A percentile compares a stretch with the other conserved stretches of the same genome.
Conservation (phyloP, 2,113 vertebrate genomes). For the Urocitellus parryii region DNA sequence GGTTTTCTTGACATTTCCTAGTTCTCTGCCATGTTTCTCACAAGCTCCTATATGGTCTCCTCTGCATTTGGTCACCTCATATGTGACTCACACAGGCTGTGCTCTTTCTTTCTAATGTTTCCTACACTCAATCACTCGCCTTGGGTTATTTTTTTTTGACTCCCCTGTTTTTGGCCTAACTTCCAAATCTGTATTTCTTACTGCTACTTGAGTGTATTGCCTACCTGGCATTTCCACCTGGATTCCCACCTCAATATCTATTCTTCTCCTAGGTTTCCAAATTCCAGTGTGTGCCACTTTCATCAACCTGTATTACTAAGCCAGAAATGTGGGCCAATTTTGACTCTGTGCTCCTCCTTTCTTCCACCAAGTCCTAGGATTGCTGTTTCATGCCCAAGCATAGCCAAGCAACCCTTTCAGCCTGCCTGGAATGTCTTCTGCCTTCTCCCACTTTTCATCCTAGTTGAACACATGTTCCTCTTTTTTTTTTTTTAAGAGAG, state of each 20-base stretch:
- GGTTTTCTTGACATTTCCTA: neutral
- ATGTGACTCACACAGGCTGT: neutral
- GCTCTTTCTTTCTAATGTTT: neutral
- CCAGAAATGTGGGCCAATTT: constrained; percentile 2
- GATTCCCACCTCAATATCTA: constrained; percentile 33
- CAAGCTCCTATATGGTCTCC: neutral
- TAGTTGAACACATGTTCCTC: neutral
- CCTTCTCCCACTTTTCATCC: constrained; percentile 18
- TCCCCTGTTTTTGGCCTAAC: constrained; percentile 5
- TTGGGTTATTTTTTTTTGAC: neutral
- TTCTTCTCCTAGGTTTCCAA: neutral
- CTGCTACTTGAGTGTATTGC: neutral
- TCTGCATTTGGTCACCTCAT: neutral
- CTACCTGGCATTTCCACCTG: constrained; percentile 18
- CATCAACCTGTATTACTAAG: neutral
- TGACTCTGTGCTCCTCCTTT: constrained; percentile 20
- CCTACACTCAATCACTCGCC: neutral
- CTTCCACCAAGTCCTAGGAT: neutral
- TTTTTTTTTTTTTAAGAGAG: too few species aligned
- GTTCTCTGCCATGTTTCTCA: neutral
- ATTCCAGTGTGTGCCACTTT: neutral
- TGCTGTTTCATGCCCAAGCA: neutral
- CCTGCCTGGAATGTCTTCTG: neutral
- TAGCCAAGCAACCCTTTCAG: constrained; percentile 27
- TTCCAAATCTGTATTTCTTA: neutral